Conservation (phyloP, 2,797 vertebrate species). For the Loris lydekkerianus region DNA sequence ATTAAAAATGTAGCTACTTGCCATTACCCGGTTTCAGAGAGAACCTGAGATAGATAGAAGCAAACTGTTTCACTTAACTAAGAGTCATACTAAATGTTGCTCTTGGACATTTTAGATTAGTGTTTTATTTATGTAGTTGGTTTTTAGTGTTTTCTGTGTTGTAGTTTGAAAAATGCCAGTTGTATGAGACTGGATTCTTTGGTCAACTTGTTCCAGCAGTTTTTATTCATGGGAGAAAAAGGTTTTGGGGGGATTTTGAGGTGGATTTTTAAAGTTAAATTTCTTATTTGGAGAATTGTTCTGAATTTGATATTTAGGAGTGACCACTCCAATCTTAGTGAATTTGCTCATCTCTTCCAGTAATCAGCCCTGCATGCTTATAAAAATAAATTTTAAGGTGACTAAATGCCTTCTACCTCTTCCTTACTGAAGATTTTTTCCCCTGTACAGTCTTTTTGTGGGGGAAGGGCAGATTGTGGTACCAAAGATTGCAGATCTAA, state of each 20-base stretch:
- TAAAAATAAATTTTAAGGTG: conserved; percentile 92
- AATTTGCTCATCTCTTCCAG: conserved; percentile 87
- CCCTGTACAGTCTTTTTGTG: conserved; percentile 84
- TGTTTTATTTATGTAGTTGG: conserved; percentile 78
- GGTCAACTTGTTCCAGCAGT: conserved; percentile 89
- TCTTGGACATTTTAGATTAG: conserved; percentile 79
- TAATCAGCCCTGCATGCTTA: conserved; percentile 92
- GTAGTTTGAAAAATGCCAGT: conserved; percentile 77
- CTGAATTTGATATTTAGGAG: conserved; percentile 87
- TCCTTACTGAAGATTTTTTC: conserved; percentile 95
- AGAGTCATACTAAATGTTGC: conserved; percentile 73
- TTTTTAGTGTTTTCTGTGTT: conserved; percentile 74
- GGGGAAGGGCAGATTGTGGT: conserved; percentile 92
- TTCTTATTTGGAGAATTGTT: conserved; percentile 87
- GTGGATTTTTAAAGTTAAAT: conserved; percentile 76
- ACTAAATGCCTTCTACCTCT: conserved; percentile 96
- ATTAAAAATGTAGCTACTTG: conserved; percentile 51
- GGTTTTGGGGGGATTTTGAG: conserved; percentile 62
- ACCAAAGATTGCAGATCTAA: conserved; percentile 86
- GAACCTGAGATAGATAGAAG: background rate
- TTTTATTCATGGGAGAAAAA: conserved; percentile 77
- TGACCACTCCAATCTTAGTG: conserved; percentile 84
- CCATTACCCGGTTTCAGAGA: conserved; percentile 65
- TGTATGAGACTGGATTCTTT: conserved; percentile 82
- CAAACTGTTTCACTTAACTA: conserved; percentile 64